Base-by-base conservation (phyloP, 2,888 invertebrate species). In the Andrena chrysosceles region DNA sequence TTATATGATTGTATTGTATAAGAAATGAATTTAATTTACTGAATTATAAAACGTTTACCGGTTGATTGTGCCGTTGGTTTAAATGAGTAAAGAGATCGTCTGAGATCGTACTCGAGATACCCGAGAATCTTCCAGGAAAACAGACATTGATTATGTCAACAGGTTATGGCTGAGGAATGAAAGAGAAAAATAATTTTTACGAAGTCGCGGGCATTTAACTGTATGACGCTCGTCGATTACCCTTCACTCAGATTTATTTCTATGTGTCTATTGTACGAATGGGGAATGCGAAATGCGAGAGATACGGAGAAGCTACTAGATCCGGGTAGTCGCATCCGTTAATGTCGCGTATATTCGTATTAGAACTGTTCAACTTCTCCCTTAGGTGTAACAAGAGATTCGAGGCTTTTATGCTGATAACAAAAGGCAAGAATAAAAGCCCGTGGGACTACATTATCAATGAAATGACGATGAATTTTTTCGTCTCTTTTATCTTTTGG, bases 261-360 rank as follows among this genome's bases (percentile, higher is more conserved):
- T 6, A 49, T 8, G 31, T 6, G 13, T 23, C 35, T 48, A 3
- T 4, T n/a, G 3, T 13, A 16, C n/a, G 2, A 73, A 48, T 73
- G 42, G 42, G 35, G 29, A 66, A 66, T 13, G 7, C 35, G 13
- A 66, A 6, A 29, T 33, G 33, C 31, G 1, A 54, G 23, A 72
- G 26, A 3, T 67, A 26, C 26, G 10, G 48, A 59, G 35, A 72
- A 73, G 59, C 56, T 64, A 49, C 31, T 33, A 66, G 49, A 77
- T 72, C 64, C 48, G 56, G 35, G 20, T 64, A 64, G 7, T 33
- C 59, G 7, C 5, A 49, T 49, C 33, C 20, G 52, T 60, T 52
- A 52, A 60, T 60, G 13, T 49, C n/a, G 35, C 31, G 23, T 29
- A 54, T 0, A 10, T 52, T 60, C 20, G 10, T 7, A 31, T 7